Evolutionary conservation across 2,888 invertebrate species (phyloP), one percentile per base, ranked within the genome.

Genomic region (Aromia moschata): DNA sequence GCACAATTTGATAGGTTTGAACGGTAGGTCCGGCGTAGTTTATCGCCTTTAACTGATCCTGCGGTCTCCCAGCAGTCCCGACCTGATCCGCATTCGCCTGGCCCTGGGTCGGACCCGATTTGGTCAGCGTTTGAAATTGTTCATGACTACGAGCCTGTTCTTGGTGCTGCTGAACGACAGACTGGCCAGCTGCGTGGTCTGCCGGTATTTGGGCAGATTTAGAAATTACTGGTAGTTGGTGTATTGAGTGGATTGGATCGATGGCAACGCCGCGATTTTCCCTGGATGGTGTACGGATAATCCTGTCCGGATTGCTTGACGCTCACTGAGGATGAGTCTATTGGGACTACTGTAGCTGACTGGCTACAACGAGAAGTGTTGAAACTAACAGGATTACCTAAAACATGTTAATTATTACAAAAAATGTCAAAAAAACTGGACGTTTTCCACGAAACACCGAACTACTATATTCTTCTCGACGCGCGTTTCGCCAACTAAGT

Each of bases 271-370:
- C 69, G 15, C 58, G 68, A 31, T 60, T 68, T 44, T 71, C n/a
- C n/a, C n/a, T n/a, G n/a, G 14, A 72, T 71, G 17, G 64, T 64
- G 58, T 72, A 73, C 0, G 70, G 64, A 49, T 67, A 73, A 41
- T 72, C 71, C 10, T 60, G 47, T 15, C 68, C 70, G 12, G 65
- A 64, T 12, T 65, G 63, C 58, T 71, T 65, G 2, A 72, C 70
- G 53, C 68, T 64, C 10, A 73, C 70, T 0, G 69, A 55, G 1
- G 73, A 68, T 4, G 69, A 64, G 12, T 73, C 70, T 31, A 70
- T 30, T 7, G 70, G 71, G 9, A 65, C 40, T n/a, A 68, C 59
- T 1, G 68, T 55, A 14, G 68, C 67, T 10, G 63, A 10, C 11
- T 56, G 53, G 49, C 49, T 10, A 58, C 33, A 25, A 55, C 56